Evolutionary conservation across 2,888 invertebrate species (phyloP).

Genomic region (Eurytoma californica): DNA sequence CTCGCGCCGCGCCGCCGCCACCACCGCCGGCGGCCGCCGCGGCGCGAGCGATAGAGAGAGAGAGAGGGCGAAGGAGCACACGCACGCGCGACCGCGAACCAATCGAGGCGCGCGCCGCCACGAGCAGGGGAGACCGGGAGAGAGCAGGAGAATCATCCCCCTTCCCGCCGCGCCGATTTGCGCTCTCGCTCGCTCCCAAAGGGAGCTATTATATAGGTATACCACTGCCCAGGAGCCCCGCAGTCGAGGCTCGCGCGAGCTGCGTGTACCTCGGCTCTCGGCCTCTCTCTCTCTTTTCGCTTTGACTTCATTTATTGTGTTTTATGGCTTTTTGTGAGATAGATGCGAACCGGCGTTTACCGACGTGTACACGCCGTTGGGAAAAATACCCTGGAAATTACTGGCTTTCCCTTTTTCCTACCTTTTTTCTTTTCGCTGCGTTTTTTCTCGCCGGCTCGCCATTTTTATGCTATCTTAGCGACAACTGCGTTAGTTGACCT

Average conservation of each 20-base stretch:
- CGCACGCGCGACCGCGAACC: conserved; percentile 5
- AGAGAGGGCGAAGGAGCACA: neutral
- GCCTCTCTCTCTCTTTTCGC: neutral
- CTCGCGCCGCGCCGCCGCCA: neutral
- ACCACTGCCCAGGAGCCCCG: neutral
- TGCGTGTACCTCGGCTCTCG: neutral
- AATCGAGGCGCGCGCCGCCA: neutral
- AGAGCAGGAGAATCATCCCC: neutral
- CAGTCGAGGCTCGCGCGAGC: conserved; percentile 7
- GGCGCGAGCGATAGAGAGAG: neutral
- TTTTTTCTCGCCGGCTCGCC: neutral
- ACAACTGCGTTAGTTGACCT: too few species aligned
- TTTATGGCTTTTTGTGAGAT: conserved; percentile 15
- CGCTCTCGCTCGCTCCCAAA: conserved; percentile 8
- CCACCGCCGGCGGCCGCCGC: neutral
- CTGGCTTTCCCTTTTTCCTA: neutral
- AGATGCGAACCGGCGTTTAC: neutral
- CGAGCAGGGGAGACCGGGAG: neutral
- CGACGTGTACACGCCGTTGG: neutral
- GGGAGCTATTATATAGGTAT: neutral
- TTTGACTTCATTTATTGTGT: conserved; percentile 30
- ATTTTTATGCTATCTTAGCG: too few species aligned
- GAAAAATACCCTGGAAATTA: conserved; percentile 5
- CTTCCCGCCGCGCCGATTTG: neutral
- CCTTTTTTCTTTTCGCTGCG: neutral